Percentiles rank a stretch among this genome's conserved stretches.
Conservation (phyloP, 2,113 vertebrate species). For the Pachypanchax playfairii region DNA sequence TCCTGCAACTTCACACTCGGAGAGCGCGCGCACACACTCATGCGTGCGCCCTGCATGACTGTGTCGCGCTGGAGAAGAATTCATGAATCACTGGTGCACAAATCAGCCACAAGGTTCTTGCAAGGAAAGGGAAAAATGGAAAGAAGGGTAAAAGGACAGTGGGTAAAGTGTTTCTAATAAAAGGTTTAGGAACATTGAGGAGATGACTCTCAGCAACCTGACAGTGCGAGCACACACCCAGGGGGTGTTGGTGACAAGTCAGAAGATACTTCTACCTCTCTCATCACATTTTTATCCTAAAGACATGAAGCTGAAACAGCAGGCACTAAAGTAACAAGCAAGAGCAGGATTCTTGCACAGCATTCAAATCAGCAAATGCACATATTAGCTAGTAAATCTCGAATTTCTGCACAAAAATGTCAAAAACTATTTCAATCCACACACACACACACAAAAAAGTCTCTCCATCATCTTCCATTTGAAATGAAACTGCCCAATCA, state of each 20-base stretch:
- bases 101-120: conserved; percentile 67
- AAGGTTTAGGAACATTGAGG: conserved; percentile 45
- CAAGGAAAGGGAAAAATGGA: conserved; percentile 40
- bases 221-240: conserved; percentile 37
- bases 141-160: conserved; percentile 42
- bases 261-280: conserved; percentile 22
- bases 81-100: conserved; percentile 74
- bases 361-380: conserved; percentile 10
- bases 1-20: conserved; percentile 41
- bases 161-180: conserved; percentile 61
- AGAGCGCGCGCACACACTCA: conserved; percentile 7
- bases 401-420: conserved; percentile 14
- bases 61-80: conserved; percentile 61
- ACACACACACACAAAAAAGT: conserved; percentile 25
- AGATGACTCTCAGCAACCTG: conserved; percentile 48
- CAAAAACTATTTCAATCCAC: conserved; percentile 13
- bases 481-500: conserved; percentile 56
- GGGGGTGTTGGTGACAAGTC: conserved; percentile 40
- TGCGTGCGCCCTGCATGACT: conserved; percentile 46
- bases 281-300: conserved; percentile 33
- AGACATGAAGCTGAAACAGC: conserved; percentile 41
- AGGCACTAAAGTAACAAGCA: conserved; percentile 17
- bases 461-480: conserved; percentile 53
- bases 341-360: conserved; percentile 17
- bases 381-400: conserved; percentile 17